Percentiles rank a stretch among this genome's conserved stretches.
Evolutionary conservation across 2,888 invertebrate genomes (phyloP).

Genomic region (Ethmia dodecea): DNA sequence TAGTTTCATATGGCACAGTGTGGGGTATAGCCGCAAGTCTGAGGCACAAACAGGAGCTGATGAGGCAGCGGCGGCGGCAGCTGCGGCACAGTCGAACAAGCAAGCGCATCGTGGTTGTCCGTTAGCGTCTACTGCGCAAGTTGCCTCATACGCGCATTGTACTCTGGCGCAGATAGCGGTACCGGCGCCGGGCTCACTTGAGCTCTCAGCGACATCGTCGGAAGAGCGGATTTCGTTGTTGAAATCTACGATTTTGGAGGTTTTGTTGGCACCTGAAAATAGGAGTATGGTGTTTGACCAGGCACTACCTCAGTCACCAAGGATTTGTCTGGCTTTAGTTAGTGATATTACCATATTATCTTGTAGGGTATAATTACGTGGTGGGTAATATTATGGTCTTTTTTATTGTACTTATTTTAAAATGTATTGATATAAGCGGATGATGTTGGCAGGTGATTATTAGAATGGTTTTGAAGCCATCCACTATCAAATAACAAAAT

Average conservation of each 20-base stretch:
- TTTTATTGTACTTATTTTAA: too few relatives aligned
- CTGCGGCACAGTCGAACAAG: conserved; percentile 85
- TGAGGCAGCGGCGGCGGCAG: conserved; percentile 68
- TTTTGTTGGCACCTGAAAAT: conserved; percentile 34
- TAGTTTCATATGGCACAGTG: conserved; percentile 90
- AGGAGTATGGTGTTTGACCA: neutral
- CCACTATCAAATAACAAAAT: too few relatives aligned
- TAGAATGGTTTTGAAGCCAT: too few relatives aligned
- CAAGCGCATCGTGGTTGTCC: conserved; percentile 83
- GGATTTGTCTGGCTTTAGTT: too few relatives aligned
- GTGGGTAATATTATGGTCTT: too few relatives aligned
- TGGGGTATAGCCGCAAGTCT: conserved; percentile 87
- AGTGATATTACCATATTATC: too few relatives aligned
- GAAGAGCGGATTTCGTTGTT: conserved; percentile 53
- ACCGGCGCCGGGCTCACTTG: conserved; percentile 55
- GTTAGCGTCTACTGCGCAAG: conserved; percentile 87
- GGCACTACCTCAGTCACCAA: too few relatives aligned
- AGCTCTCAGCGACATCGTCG: conserved; percentile 46
- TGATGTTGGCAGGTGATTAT: too few relatives aligned
- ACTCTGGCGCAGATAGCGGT: conserved; percentile 87
- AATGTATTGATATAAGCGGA: too few relatives aligned
- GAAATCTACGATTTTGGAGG: conserved; percentile 39
- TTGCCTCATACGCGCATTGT: conserved; percentile 90
- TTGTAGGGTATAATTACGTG: too few relatives aligned
- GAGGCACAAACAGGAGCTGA: conserved; percentile 88